Base-by-base conservation (phyloP, 2,888 invertebrate genomes). In the Slavum lentiscoides region DNA sequence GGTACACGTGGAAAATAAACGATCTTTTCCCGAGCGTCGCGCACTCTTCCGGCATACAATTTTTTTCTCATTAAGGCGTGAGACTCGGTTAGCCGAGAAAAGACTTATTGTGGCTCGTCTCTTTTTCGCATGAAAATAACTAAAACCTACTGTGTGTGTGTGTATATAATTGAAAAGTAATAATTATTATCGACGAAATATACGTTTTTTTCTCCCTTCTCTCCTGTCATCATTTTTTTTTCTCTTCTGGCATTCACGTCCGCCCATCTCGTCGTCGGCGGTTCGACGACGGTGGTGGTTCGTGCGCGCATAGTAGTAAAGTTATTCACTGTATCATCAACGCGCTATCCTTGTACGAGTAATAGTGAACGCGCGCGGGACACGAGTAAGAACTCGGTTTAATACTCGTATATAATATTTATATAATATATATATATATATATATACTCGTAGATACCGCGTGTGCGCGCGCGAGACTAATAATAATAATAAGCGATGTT, bases 401-500 rank as follows among this genome's bases (percentile, higher is more conserved):
- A 30, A 43, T 43, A 43, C 43, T 43, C 43, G 43, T 9, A 9
- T 43, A 9, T 43, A n/a, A n/a, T n/a, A n/a, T n/a, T n/a, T n/a
- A 9, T 43, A 43, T 43, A 9, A 43, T 43, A 43, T 43, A 43
- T 43, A 43, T 9, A 43, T 43, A 43, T 9, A 23, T 49, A 23
- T 11, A 49, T 13, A 17, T 30, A 49, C 23, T 58, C 30, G 43
- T 23, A 19, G 4, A 9, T 13, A 49, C 49, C 3, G 8, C 23
- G 23, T 2, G 55, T 1, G 49, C 3, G 8, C 23, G 23, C 8
- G 55, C 2, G 49, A 43, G 30, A 64, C 37, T 73, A 62, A 66
- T 55, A 74, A 74, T 55, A 74, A 74, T 64, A 66, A 74, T 55
- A 68, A 59, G 76, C 62, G 21, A 77, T 59, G 77, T 69, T 77